Evolutionary conservation across 1,140 invertebrate species (phyloP), one percentile per base, ranked within the genome.

Genomic region (Drosophila mojavensis): DNA sequence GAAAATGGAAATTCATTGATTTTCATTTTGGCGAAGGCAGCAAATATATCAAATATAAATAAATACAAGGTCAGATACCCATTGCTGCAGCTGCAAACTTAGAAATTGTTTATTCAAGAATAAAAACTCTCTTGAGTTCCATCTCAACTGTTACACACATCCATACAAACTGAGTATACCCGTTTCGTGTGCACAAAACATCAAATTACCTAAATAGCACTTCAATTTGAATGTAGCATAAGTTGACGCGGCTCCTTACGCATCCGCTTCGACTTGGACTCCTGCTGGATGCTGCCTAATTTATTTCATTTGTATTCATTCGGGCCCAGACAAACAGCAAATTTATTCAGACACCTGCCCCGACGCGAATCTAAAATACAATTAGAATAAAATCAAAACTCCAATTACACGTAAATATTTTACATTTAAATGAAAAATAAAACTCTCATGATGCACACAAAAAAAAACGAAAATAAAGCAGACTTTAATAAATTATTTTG

Each of bases 301-400:
- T 77, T 45, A 80, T 77, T 76, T 66, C 51, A 84, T 69, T 83
- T 84, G 63, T 69, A 76, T 68, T 84, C 59, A 75, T 71, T 79
- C 55, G 7, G 41, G 24, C 53, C 48, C 51, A 28, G 77, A 58
- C 56, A 62, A 55, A 71, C 68, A 56, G 43, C 39, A 26, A 51
- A 75, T 51, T 64, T 79, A 15, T 28, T 26, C 48, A 28, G 47
- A 24, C 43, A 36, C 43, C 56, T 45, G 47, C 11, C 36, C 9
- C 43, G 36, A 11, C 50, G 20, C n/a, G 55, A 43, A 6, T 10
- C 33, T 30, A 4, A 41, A 59, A 60, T 33, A 60, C 4, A 47
- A 17, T 60, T 45, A 13, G 15, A 47, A 59, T 59, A 1, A 60
- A 60, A 47, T 60, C 41, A 30, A 20, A 30, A 60, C n/a, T 47